These are phyloP conservation scores for Dermatemys mawii DNA, from an alignment of 2,113 vertebrate genomes.

Conservation along the genomic window DNA sequence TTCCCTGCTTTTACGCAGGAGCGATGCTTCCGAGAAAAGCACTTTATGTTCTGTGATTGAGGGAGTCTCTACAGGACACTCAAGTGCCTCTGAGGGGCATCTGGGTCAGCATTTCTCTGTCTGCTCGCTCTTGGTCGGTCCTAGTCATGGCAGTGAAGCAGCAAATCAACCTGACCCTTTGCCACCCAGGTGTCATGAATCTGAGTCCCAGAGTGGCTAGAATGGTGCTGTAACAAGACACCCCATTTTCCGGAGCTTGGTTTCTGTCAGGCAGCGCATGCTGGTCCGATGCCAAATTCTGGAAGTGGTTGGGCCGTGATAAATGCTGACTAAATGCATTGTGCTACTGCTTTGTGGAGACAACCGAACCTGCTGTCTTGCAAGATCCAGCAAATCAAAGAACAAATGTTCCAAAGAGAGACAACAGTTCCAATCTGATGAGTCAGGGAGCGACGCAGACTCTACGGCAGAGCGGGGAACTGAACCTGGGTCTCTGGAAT, in stretches of 20 bases:
- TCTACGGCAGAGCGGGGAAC: constrained; percentile 31
- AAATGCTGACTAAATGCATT: background rate
- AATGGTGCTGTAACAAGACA: background rate
- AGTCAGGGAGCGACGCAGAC: background rate
- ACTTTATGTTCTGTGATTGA: background rate
- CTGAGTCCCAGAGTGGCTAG: background rate
- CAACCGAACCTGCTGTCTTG: accelerated
- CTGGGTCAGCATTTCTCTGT: background rate
- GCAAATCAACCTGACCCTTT: accelerated
- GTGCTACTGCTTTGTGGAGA: accelerated
- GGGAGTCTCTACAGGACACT: background rate
- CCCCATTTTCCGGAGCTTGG: background rate
- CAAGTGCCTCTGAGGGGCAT: background rate
- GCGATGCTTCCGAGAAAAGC: background rate
- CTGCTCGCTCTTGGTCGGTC: background rate
- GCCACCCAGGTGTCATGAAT: accelerated
- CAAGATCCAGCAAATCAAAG: background rate
- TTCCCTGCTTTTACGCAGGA: accelerated
- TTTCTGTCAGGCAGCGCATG: background rate
- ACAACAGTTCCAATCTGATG: background rate
- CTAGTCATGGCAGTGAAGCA: background rate
- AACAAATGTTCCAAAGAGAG: constrained; percentile 41
- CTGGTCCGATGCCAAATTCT: background rate
- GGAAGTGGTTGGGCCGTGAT: background rate
- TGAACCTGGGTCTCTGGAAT: background rate